Conservation (phyloP, 2,113 vertebrate species). For the Neodontobutis hainanensis region DNA sequence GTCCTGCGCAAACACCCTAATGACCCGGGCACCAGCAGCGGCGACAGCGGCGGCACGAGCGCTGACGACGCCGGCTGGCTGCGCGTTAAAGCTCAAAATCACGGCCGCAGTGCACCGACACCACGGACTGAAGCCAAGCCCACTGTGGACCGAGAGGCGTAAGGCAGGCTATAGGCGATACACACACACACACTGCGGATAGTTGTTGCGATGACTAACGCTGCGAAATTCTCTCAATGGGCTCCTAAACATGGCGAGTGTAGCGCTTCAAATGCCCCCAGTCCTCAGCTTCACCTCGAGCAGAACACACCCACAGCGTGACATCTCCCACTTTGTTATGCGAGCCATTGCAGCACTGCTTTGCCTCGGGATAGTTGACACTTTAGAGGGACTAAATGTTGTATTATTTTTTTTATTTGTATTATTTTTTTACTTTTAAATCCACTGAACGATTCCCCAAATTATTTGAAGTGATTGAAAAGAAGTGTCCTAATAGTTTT, state of each 20-base stretch:
- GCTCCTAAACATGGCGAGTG: slow-evolving; percentile 43
- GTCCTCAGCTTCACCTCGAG: slow-evolving; percentile 35
- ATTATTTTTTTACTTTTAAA: too few species aligned
- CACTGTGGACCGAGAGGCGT: slow-evolving; percentile 54
- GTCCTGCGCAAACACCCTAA: slow-evolving; percentile 78
- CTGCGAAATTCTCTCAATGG: slow-evolving; percentile 76
- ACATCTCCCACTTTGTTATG: slow-evolving; percentile 6
- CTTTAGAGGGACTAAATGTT: slow-evolving; percentile 5
- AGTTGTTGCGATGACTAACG: slow-evolving; percentile 77
- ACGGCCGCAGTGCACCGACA: slow-evolving; percentile 39
- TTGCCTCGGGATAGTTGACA: slow-evolving; percentile 46
- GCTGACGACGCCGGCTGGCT: slow-evolving; percentile 50
- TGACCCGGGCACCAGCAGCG: slow-evolving; percentile 61
- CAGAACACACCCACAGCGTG: slow-evolving; percentile 32
- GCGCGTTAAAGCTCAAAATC: slow-evolving; percentile 40
- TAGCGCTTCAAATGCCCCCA: slow-evolving; percentile 29
- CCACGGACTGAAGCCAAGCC: slow-evolving; percentile 50
- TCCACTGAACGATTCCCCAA: too few species aligned
- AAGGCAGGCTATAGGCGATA: slow-evolving; percentile 58
- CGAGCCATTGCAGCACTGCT: slow-evolving; percentile 42
- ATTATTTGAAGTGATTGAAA: too few species aligned
- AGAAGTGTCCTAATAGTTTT: too few species aligned
- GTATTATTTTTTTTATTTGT: too few species aligned
- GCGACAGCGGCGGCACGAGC: slow-evolving; percentile 49
- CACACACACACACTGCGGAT: slow-evolving; percentile 69